A percentile compares a stretch with the other conserved stretches of the same genome.
phyloP scores from a whole-genome alignment of 2,113 vertebrate species.

The Saccopteryx bilineata region DNA sequence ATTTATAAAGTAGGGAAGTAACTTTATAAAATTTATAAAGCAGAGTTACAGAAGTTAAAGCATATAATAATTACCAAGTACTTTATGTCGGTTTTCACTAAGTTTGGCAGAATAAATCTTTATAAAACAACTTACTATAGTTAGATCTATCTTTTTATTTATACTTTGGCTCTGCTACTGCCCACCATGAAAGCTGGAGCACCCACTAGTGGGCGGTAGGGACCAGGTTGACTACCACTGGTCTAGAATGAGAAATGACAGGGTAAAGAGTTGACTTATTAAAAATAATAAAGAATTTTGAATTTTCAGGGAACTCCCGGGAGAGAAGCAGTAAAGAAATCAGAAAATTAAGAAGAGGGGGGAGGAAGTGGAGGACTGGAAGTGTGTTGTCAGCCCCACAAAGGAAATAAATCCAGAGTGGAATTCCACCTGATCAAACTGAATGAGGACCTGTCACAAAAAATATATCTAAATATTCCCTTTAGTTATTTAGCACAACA shows the following conservation, averaged over 20 bases:
- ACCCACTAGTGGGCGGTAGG: too few relatives aligned
- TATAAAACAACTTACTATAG: too few relatives aligned
- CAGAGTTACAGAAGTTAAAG: too few relatives aligned
- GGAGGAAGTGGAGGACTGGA: background rate
- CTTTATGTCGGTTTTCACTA: too few relatives aligned
- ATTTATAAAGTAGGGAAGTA: too few relatives aligned
- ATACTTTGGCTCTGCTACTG: too few relatives aligned
- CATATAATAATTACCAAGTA: too few relatives aligned
- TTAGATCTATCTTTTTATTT: too few relatives aligned
- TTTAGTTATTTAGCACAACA: background rate
- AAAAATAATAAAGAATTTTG: conserved; percentile 42
- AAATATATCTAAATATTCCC: background rate
- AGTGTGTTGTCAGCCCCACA: background rate
- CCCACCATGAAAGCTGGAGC: too few relatives aligned
- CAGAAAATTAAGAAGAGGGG: background rate
- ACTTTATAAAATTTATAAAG: too few relatives aligned
- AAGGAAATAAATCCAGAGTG: background rate
- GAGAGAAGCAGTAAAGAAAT: background rate
- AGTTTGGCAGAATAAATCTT: too few relatives aligned
- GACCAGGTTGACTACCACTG: too few relatives aligned
- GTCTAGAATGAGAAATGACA: background rate
- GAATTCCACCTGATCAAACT: background rate
- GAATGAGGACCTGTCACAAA: background rate
- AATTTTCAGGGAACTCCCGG: background rate
- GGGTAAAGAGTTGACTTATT: background rate